phyloP scores from a whole-genome alignment of 1,140 invertebrate species.

The Drosophila eugracilis region DNA sequence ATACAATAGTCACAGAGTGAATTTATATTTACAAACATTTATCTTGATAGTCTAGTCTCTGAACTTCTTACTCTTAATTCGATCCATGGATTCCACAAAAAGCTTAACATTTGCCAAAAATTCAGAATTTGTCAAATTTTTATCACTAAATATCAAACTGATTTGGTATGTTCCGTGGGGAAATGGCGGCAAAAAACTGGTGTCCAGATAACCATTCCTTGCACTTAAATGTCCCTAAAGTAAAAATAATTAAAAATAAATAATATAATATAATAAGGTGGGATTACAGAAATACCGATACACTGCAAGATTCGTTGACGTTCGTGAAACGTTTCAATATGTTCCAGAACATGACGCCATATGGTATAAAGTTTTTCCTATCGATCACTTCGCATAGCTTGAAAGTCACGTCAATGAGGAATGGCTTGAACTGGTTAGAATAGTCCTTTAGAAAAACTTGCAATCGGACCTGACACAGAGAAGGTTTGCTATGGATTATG shows the following conservation, averaged over 20 bases:
- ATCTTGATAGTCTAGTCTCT: too few relatives aligned
- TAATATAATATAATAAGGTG: neutral
- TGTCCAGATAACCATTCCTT: conserved; percentile 10
- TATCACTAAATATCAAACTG: neutral
- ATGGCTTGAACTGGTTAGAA: conserved; percentile 41
- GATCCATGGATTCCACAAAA: conserved; percentile 31
- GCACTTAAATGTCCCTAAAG: conserved; percentile 15
- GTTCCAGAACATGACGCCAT: conserved; percentile 23
- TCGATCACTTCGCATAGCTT: conserved; percentile 24
- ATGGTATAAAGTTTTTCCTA: conserved; percentile 16
- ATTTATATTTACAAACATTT: too few relatives aligned
- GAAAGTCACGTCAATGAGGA: conserved; percentile 25
- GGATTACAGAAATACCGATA: conserved; percentile 6
- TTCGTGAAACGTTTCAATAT: conserved; percentile 16
- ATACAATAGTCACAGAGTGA: too few relatives aligned
- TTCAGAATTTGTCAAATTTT: conserved; percentile 6
- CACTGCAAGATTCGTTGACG: conserved; percentile 40
- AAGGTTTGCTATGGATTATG: too few relatives aligned
- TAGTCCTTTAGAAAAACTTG: conserved; percentile 39
- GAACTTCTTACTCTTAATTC: neutral
- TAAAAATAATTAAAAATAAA: neutral
- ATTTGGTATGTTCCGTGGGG: conserved; percentile 27
- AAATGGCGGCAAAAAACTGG: conserved; percentile 19
- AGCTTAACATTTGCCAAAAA: conserved; percentile 8
- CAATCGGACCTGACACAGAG: neutral